Evolutionary conservation across 2,888 invertebrate genomes (phyloP), one percentile per base, ranked within the genome.

Genomic region (Hirtodrosophila confusa): DNA sequence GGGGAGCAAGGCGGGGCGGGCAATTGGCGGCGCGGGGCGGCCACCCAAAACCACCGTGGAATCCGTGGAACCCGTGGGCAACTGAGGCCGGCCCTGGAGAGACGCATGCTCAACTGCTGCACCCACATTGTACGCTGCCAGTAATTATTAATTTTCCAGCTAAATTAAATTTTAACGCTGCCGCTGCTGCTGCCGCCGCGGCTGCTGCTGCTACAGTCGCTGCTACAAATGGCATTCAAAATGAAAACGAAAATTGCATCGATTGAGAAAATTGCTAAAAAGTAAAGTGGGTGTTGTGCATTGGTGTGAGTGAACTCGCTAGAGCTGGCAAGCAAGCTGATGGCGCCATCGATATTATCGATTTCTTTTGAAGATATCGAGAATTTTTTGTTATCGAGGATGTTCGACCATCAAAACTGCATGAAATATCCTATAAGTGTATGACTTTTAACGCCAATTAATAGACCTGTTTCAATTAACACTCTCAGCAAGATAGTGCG

Each of bases 81-180:
- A 45, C 6, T 31, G 45, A 45, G 53, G 8, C 7, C 31, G 31
- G 53, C 60, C 69, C 74, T 57, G 55, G 35, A 69, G 65, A 60
- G 17, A 63, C 64, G 60, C 70, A 75, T 71, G 80, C 83, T 66
- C 58, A 67, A 56, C 55, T 50, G 55, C 86, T 86, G 86, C 82
- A 84, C 82, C 82, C 86, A 82, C 84, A 86, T 86, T 82, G 61
- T 80, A 69, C 69, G 79, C 75, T 51, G 71, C 37, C 40, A 60
- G 69, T 87, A 85, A 84, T 85, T 84, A 87, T 87, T 82, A 87
- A 84, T 84, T 84, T 84, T 84, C 87, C 83, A 87, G 77, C 79
- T 86, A 83, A 83, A 83, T 83, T 83, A 85, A 78, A 75, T 82
- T 85, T 85, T 80, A 75, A 80, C 85, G 80, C 75, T 44, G 66